These are phyloP conservation scores for Archocentrus centrarchus DNA, from an alignment of 2,113 vertebrate species.

Conservation along the genomic window DNA sequence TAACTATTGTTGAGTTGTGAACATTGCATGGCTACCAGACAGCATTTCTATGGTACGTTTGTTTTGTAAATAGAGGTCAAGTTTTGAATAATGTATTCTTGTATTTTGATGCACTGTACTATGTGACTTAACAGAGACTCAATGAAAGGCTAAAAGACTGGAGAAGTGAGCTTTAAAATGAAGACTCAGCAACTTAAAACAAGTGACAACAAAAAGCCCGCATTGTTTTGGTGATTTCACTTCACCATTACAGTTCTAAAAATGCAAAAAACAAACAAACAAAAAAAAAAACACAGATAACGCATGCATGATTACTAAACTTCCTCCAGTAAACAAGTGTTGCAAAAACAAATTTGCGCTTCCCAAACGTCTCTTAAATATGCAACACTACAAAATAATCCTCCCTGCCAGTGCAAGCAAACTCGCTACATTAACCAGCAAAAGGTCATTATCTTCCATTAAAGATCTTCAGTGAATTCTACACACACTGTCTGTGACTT, in stretches of 20 bases:
- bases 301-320: background rate
- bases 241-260: background rate
- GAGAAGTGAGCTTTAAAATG: background rate
- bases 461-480: conserved; percentile 10
- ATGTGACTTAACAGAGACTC: background rate
- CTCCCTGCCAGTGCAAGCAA: background rate
- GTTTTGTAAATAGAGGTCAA: background rate
- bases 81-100: background rate
- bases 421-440: conserved; percentile 28
- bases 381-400: background rate
- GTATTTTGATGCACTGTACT: background rate
- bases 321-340: background rate
- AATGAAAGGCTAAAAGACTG: background rate
- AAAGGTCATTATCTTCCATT: conserved; percentile 43
- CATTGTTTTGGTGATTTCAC: background rate
- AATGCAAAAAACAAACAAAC: background rate
- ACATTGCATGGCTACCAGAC: background rate
- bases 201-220: background rate
- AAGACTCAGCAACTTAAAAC: background rate
- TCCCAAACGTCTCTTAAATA: background rate
- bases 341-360: background rate
- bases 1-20: background rate
- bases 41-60: background rate
- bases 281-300: background rate
- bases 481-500: conserved; percentile 25